Evolutionary conservation across 2,797 vertebrate species (phyloP), one percentile per base, ranked within the genome.

Genomic region (Esox lucius): DNA sequence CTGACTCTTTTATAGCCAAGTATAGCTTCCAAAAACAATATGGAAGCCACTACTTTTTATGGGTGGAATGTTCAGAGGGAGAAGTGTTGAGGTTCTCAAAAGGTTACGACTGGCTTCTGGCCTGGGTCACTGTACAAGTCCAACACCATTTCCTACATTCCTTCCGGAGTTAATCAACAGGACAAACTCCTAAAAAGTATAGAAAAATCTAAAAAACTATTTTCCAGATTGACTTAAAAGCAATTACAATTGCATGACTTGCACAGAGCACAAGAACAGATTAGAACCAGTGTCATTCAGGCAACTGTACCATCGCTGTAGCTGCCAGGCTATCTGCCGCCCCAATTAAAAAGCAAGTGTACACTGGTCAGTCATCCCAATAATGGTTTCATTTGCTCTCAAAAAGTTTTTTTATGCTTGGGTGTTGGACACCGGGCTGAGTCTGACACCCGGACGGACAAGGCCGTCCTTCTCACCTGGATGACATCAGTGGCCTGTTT

Each of bases 381-480:
- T 39, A 39, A 8, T 8, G 35, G 4, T 39, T 39, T 5, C 0
- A 39, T 39, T 39, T 4, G 4, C 35, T 39, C 35, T 39, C 6
- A 56, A 22, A 56, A 2, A 1, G 19, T 53, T 19, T 53, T 53
- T 7, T n/a, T 56, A 22, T 35, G 5, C 35, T 31, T 31, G 28
- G 49, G n/a, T 2, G 53, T 11, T 62, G 22, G 22, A 7, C 53
- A 7, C 51, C 5, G n/a, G 12, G 31, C 17, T n/a, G 22, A 3
- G 17, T 46, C 11, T 26, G 9, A 2, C 48, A 4, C 11, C 42
- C 31, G 6, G n/a, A 48, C n/a, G 17, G 35, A 39, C 7, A 8
- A 39, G 35, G 35, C 9, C 5, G 9, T 17, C 15, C 5, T 53
- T 8, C 80, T 83, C 81, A 99, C 98, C 96, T 99, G 98, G 79